These are phyloP conservation scores for Harlomillsia oculata DNA, from an alignment of 1,140 invertebrate species.

Conservation along the genomic window DNA sequence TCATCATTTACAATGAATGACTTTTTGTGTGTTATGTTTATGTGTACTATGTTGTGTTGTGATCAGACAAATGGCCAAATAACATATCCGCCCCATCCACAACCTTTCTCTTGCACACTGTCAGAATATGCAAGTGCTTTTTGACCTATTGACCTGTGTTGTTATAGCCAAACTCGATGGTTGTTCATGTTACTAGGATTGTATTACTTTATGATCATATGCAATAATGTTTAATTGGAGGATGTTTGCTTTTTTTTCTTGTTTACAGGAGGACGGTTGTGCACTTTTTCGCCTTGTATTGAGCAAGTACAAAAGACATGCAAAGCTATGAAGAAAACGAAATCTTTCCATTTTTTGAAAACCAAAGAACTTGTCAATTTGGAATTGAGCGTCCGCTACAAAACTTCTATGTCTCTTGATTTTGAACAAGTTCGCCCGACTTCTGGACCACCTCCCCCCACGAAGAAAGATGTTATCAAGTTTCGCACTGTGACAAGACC, in stretches of 20 bases:
- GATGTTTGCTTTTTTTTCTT: constrained; percentile 9
- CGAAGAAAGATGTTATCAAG: constrained; percentile 43
- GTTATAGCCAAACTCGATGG: no score
- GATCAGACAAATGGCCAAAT: no score
- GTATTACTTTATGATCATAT: no score
- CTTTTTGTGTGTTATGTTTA: no score
- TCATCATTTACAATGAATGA: no score
- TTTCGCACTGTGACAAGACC: constrained; percentile 60
- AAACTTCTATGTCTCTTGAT: constrained; percentile 50
- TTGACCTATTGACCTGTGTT: no score
- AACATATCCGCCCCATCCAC: no score
- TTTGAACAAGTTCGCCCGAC: constrained; percentile 2
- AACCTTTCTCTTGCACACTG: no score
- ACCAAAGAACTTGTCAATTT: constrained; percentile 81
- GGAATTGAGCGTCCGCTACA: constrained; percentile 65
- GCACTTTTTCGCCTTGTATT: constrained; percentile 95
- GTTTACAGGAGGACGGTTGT: constrained; percentile 73
- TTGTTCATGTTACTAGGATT: no score
- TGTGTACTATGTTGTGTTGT: no score
- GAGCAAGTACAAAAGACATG: constrained; percentile 91
- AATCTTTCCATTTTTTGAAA: constrained; percentile 68
- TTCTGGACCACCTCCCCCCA: constrained; percentile 6
- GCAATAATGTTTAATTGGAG: no score
- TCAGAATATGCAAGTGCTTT: no score
- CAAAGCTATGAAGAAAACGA: constrained; percentile 50